phyloP scores from a whole-genome alignment of 2,797 vertebrate species.

The Myripristis murdjan region DNA sequence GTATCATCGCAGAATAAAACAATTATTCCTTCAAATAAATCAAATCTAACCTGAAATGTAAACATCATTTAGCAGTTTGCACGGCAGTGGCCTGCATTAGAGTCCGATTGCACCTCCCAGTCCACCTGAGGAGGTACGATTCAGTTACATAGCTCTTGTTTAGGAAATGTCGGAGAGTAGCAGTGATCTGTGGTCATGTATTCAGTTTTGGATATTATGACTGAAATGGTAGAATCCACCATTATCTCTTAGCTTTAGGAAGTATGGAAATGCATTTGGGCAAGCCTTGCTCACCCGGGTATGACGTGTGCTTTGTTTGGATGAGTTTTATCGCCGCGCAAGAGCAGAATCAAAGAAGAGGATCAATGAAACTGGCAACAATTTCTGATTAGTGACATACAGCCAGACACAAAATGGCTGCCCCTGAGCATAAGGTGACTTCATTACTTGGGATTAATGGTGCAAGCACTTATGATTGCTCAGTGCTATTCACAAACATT shows the following conservation, averaged over 20 bases:
- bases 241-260: not conserved
- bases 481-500: not conserved
- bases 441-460: not conserved
- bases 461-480: not conserved
- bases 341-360: not conserved
- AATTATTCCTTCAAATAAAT: not conserved
- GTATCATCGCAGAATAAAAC: not conserved
- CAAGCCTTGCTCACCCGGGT: not conserved
- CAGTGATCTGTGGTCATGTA: not conserved
- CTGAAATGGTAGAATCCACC: not conserved
- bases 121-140: too few species aligned
- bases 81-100: not conserved
- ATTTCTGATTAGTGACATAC: not conserved
- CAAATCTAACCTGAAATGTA: not conserved
- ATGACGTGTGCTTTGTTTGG: not conserved
- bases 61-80: not conserved
- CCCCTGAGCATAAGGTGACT: slow-evolving; percentile 36
- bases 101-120: not conserved
- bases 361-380: not conserved
- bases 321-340: not conserved
- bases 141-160: too few species aligned
- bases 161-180: not conserved
- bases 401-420: not conserved
- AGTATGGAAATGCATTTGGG: not conserved
- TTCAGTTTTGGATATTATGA: not conserved